Evolutionary conservation across 1,140 invertebrate genomes (phyloP).

Genomic region (Conopomorpha cramerella): DNA sequence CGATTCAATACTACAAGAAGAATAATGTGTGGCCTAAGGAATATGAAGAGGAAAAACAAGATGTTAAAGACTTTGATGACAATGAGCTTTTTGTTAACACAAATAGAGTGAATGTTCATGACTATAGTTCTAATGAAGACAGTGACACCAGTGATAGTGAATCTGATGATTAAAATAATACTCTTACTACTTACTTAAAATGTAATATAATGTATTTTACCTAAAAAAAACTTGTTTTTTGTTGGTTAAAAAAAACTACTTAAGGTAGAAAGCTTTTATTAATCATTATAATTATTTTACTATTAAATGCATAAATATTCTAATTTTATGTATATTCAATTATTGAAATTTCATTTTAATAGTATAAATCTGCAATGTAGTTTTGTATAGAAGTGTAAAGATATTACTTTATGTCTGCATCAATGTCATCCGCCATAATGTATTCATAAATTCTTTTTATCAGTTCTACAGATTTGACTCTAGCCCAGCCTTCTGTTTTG

Average conservation of each 20-base stretch:
- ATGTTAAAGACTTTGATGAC: slow-evolving; percentile 21
- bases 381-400: too few species aligned
- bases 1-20: slow-evolving; percentile 80
- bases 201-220: too few species aligned
- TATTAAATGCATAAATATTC: too few species aligned
- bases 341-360: neutral
- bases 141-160: slow-evolving; percentile 13
- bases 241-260: too few species aligned
- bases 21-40: slow-evolving; percentile 76
- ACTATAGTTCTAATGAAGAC: slow-evolving; percentile 2
- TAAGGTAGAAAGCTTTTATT: too few species aligned
- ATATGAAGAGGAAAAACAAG: slow-evolving; percentile 47
- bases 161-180: slow-evolving; percentile 11
- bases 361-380: too few species aligned
- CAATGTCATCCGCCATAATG: slow-evolving; percentile 38
- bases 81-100: slow-evolving; percentile 64
- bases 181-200: too few species aligned
- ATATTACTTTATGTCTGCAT: slow-evolving; percentile 23
- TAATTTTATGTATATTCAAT: neutral
- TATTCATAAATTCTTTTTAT: slow-evolving; percentile 50
- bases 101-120: slow-evolving; percentile 41
- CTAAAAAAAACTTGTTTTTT: too few species aligned
- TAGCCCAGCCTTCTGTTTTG: slow-evolving; percentile 41
- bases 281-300: too few species aligned
- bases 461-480: slow-evolving; percentile 37